Evolutionary conservation across 2,888 invertebrate genomes (phyloP), one percentile per base, ranked within the genome.

Genomic region (Philhelius pedissequus): DNA sequence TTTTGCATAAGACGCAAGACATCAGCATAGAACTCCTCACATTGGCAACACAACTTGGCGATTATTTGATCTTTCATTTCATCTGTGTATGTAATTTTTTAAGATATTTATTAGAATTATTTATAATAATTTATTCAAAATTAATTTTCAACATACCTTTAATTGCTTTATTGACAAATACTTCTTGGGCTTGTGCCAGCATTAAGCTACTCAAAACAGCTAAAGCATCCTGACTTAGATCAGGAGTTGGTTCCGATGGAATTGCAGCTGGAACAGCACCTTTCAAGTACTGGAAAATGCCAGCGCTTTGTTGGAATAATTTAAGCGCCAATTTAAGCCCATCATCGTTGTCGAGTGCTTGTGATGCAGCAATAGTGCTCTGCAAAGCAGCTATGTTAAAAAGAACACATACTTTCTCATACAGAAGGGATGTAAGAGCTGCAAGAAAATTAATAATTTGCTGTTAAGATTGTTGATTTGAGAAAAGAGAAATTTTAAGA

Each of bases 171-270:
- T 96, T 94, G 58, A 97, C 97, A 91, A 99, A 97, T 87, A 98
- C 96, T 92, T 99, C 99, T 92, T 99, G 99, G 8, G 98, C 99
- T 92, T 99, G 99, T 15, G 99, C 99, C 56, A 99, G 92, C 98
- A 99, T 98, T 62, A 99, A 92, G 58, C 96, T 93, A 68, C 96
- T 94, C 25, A 99, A 93, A 38, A 98, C 97, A 77, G 94, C 94
- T 69, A 99, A 93, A 22, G 98, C 96, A 89, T 99, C 99, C 4
- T 98, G 97, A 90, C 95, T 95, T 88, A 99, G 94, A 93, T 99
- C 99, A 6, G 97, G 97, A 3, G 99, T 99, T 27, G 98, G 97
- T 89, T 99, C 99, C 90, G 97, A 97, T 88, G 97, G 97, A 88
- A 98, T 96, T 9, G 96, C 95, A 87, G 94, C 92, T 93, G 96